These are phyloP conservation scores for Actenoides lindsayi DNA, from an alignment of 2,113 vertebrate species.

Conservation along the genomic window DNA sequence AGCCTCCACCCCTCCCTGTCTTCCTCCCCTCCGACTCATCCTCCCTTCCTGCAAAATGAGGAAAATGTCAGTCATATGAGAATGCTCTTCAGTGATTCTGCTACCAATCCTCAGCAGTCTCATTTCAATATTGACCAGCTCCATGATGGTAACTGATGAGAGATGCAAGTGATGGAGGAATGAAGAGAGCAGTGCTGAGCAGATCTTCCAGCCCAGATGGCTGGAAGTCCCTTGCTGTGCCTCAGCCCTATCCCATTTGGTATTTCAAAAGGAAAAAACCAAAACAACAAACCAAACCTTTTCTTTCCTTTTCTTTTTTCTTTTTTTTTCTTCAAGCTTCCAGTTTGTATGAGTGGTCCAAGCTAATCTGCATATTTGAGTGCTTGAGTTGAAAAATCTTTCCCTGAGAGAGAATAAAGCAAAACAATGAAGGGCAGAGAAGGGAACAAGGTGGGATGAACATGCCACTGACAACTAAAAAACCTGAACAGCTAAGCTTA, in stretches of 20 bases:
- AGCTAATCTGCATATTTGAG: neutral
- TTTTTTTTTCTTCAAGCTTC: neutral
- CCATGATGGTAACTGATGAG: neutral
- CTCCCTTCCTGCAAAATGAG: neutral
- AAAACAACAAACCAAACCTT: too few species aligned
- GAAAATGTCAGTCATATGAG: neutral
- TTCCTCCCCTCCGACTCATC: neutral
- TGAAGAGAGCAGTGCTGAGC: neutral
- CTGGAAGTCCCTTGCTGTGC: neutral
- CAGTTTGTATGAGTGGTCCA: neutral
- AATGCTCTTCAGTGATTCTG: neutral
- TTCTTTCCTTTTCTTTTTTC: too few species aligned
- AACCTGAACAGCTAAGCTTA: neutral
- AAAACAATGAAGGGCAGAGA: neutral
- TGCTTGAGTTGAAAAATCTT: neutral
- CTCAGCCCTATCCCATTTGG: neutral
- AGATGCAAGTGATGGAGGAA: slow-evolving; percentile 9
- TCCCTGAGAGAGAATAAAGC: neutral
- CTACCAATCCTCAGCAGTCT: slow-evolving; percentile 6
- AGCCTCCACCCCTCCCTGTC: neutral
- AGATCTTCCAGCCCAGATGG: neutral
- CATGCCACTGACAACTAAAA: neutral
- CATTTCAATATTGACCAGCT: slow-evolving; percentile 46
- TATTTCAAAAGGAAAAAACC: neutral
- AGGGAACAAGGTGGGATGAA: neutral